These are phyloP conservation scores for Zaprionus davidi DNA, from an alignment of 1,140 invertebrate genomes.

Conservation along the genomic window DNA sequence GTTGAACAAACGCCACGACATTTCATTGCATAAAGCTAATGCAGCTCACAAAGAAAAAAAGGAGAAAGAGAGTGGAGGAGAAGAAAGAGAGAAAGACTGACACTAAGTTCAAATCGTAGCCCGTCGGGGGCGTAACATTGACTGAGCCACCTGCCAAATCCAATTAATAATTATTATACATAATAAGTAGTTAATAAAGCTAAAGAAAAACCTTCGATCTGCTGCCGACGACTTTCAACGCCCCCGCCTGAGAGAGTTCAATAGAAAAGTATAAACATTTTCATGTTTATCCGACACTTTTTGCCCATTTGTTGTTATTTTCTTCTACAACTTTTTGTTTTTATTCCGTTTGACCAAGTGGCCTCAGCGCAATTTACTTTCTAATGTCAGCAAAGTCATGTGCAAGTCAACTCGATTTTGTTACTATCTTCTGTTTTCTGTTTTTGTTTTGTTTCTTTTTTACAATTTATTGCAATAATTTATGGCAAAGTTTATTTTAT, in stretches of 20 bases:
- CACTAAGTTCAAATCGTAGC: not conserved
- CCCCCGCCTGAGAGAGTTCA: conserved; percentile 32
- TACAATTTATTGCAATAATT: conserved; percentile 20
- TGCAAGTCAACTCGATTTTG: conserved; percentile 65
- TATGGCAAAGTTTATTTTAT: conserved; percentile 40
- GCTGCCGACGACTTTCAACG: conserved; percentile 46
- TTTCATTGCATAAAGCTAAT: conserved; percentile 18
- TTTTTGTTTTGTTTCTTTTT: conserved; percentile 1
- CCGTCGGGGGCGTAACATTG: conserved; percentile 1
- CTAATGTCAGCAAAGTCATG: conserved; percentile 81
- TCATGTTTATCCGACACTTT: conserved; percentile 45
- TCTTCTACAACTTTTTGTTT: not conserved
- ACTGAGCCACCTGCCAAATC: conserved; percentile 20
- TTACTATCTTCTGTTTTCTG: not conserved
- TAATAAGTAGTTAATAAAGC: conserved; percentile 39
- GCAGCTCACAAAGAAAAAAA: not conserved
- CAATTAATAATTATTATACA: conserved; percentile 51
- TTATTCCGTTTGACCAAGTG: conserved; percentile 71
- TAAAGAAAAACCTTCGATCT: conserved; percentile 36
- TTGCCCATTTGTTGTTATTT: conserved; percentile 43
- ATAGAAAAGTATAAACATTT: conserved; percentile 53
- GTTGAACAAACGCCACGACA: conserved; percentile 6
- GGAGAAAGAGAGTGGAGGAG: not conserved
- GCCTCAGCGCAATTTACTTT: conserved; percentile 82
- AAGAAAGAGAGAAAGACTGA: not conserved